Evolutionary conservation across 1,140 invertebrate species (phyloP), one percentile per base, ranked within the genome.

Genomic region (Acyrthosiphon pisum): DNA sequence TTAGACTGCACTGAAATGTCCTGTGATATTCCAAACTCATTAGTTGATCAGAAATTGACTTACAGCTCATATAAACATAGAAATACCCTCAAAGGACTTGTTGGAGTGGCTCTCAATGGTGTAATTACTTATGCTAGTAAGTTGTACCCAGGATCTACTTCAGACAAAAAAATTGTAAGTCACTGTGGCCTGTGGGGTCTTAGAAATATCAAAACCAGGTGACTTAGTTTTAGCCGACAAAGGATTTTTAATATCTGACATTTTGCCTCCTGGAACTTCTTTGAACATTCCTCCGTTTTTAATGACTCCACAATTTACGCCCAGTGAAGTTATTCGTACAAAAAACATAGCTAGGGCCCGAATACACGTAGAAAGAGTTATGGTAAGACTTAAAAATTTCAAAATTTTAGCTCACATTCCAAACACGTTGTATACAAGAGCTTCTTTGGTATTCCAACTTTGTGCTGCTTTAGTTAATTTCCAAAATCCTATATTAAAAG

Each of bases 131-230:
- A 11, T 84, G 37, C 11, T 41, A 84, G 37, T 26, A 84, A 84
- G 8, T 30, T 84, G 18, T 84, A 84, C 23, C 81, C 81, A 6
- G 81, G 81, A 8, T 84, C 81, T 8, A 84, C 22, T 22, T 84
- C 81, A 23, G 81, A 44, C 11, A 84, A 84, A 44, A 81, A 84
- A 23, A 84, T 94, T 89, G 90, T 87, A 4, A 30, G n/a, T 9
- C 35, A 94, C n/a, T 94, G 93, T 93, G 94, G 90, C 0, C n/a
- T 94, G 93, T 93, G 94, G 90, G 3, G 4, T 94, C 23, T 83
- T 93, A 60, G 23, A 87, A 20, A 18, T 76, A 53, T 60, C 92
- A 20, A 0, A 53, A 46, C 56, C 93, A 35, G 90, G 90, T 30
- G 93, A 93, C n/a, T 26, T 93, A 9, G 44, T 93, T 30, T 56